Percentiles rank a stretch among this genome's conserved stretches.
Conservation (phyloP, 1,140 invertebrate species). For the Zelostemma sp. region DNA sequence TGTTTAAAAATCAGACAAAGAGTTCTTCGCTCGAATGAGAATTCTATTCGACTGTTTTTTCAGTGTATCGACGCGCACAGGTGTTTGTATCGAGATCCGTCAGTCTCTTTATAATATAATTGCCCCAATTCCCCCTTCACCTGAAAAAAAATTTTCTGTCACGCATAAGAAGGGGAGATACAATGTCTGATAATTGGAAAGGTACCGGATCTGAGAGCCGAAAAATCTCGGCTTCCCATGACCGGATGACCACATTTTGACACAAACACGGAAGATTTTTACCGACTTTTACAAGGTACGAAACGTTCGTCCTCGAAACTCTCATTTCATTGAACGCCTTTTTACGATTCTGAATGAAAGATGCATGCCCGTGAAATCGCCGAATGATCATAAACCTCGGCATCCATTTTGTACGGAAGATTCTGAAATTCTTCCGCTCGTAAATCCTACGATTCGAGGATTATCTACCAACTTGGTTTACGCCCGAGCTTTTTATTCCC, state of each 20-base stretch:
- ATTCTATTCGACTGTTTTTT: no score
- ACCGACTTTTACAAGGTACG: not conserved
- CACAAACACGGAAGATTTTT: not conserved
- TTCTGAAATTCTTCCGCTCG: not conserved
- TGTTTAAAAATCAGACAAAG: no score
- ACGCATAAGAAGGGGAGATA: conserved; percentile 6
- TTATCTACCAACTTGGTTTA: no score
- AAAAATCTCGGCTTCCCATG: conserved; percentile 11
- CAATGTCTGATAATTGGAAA: conserved; percentile 11
- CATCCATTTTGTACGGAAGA: not conserved
- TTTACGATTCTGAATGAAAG: not conserved
- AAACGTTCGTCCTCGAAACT: not conserved
- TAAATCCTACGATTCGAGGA: not conserved
- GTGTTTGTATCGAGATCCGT: conserved; percentile 1
- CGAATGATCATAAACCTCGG: conserved; percentile 1
- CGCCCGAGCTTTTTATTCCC: no score
- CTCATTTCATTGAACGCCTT: not conserved
- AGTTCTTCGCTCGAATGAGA: no score
- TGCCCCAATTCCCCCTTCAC: conserved; percentile 1
- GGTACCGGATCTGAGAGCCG: conserved; percentile 12
- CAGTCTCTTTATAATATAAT: conserved; percentile 1
- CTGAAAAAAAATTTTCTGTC: not conserved
- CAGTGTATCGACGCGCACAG: not conserved
- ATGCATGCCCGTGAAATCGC: not conserved
- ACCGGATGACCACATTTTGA: conserved; percentile 6